Evolutionary conservation across 2,113 vertebrate species (phyloP).

Genomic region (Peromyscus californicus): DNA sequence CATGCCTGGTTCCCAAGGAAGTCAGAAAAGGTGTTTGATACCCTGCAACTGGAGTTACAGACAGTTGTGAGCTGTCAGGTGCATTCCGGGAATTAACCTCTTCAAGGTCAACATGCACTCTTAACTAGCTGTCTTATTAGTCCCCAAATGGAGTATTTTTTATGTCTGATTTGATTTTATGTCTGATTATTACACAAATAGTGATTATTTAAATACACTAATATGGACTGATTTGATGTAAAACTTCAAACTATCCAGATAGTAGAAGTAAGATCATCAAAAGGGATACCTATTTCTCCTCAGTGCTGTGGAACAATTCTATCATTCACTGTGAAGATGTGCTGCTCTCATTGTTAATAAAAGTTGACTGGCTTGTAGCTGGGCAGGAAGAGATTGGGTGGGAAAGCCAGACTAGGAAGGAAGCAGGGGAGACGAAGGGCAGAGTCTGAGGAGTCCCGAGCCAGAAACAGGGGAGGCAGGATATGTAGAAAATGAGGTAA

Average conservation of each 20-base stretch:
- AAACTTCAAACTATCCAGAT: background rate
- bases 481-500: no score
- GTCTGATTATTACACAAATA: background rate
- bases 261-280: background rate
- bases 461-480: no score
- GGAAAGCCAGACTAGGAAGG: no score
- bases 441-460: no score
- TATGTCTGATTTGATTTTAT: background rate
- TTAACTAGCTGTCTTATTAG: background rate
- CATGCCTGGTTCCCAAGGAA: background rate
- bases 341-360: no score
- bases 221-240: background rate
- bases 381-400: no score
- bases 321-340: no score
- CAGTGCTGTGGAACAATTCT: no score
- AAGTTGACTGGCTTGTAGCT: no score
- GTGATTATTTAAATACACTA: background rate
- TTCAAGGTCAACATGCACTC: background rate
- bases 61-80: background rate
- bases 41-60: background rate
- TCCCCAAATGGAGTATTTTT: background rate
- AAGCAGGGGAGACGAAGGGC: no score
- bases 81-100: background rate
- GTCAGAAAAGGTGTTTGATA: background rate
- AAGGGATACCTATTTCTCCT: background rate